Evolutionary conservation across 2,797 vertebrate species (phyloP).

Genomic region (Nyctalus aviator): DNA sequence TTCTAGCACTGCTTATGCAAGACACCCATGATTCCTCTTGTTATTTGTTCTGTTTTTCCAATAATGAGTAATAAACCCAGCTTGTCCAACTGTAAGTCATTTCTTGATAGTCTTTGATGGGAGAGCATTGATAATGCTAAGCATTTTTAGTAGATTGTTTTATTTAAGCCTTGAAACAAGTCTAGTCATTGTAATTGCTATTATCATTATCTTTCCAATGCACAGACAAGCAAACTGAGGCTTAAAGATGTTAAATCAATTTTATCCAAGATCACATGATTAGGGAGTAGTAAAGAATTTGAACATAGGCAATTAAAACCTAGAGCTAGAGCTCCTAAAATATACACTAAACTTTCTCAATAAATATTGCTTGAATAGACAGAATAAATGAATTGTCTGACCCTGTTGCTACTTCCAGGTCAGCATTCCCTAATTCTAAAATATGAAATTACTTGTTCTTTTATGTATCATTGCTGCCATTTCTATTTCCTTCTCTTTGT

Average conservation of each 20-base stretch:
- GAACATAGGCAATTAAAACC: neutral
- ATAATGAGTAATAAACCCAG: neutral
- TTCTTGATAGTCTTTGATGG: neutral
- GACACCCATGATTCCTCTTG: neutral
- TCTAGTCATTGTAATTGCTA: neutral
- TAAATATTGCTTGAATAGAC: neutral
- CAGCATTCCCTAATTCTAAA: neutral
- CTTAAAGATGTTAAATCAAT: neutral
- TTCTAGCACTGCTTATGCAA: neutral
- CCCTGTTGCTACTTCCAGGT: neutral
- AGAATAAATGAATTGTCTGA: neutral
- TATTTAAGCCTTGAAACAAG: neutral
- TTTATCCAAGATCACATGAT: neutral
- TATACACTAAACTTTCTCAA: neutral
- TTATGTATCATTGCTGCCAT: neutral
- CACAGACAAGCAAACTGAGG: neutral
- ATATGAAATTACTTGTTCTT: neutral
- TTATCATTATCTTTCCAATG: neutral
- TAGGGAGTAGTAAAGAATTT: neutral
- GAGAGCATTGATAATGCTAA: neutral
- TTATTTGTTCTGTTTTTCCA: neutral
- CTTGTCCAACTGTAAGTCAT: neutral
- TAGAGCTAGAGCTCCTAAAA: neutral
- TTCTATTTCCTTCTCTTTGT: neutral
- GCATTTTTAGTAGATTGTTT: neutral